These are phyloP conservation scores for Cynoglossus semilaevis DNA, from an alignment of 2,113 vertebrate species.

Conservation along the genomic window DNA sequence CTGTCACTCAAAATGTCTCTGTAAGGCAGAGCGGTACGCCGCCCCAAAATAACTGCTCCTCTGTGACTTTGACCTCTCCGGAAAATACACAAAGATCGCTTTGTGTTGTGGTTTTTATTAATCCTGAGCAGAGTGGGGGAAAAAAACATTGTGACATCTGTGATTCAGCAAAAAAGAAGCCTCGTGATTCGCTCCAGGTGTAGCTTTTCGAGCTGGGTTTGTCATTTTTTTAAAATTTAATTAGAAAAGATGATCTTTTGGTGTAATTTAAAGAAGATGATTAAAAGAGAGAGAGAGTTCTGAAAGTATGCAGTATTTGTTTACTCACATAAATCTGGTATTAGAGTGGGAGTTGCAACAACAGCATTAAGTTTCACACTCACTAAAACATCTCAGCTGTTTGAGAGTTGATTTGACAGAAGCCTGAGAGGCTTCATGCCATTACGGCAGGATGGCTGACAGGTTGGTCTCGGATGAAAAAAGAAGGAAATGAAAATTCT, in stretches of 20 bases:
- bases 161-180: constrained; percentile 31
- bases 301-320: not conserved
- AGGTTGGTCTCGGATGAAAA: constrained; percentile 30
- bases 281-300: constrained; percentile 29
- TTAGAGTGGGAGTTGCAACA: constrained; percentile 16
- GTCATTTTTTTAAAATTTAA: constrained; percentile 45
- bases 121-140: not conserved
- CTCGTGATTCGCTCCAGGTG: constrained; percentile 8
- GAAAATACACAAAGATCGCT: constrained; percentile 9
- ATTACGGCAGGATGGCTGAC: constrained; percentile 38
- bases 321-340: constrained; percentile 11
- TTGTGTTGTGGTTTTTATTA: not conserved
- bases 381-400: constrained; percentile 16
- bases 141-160: constrained; percentile 17
- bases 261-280: constrained; percentile 32
- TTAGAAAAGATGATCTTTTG: constrained; percentile 45
- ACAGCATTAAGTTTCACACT: constrained; percentile 10
- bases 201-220: constrained; percentile 33
- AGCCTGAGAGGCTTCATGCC: constrained; percentile 4
- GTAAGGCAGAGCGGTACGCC: constrained; percentile 24
- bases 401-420: constrained; percentile 33
- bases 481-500: constrained; percentile 18
- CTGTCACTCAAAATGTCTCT: constrained; percentile 22
- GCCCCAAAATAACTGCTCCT: constrained; percentile 23
- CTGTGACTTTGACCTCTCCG: constrained; percentile 35